These are phyloP conservation scores for Paramisgurnus dabryanus DNA, from an alignment of 2,113 vertebrate species.

Conservation along the genomic window DNA sequence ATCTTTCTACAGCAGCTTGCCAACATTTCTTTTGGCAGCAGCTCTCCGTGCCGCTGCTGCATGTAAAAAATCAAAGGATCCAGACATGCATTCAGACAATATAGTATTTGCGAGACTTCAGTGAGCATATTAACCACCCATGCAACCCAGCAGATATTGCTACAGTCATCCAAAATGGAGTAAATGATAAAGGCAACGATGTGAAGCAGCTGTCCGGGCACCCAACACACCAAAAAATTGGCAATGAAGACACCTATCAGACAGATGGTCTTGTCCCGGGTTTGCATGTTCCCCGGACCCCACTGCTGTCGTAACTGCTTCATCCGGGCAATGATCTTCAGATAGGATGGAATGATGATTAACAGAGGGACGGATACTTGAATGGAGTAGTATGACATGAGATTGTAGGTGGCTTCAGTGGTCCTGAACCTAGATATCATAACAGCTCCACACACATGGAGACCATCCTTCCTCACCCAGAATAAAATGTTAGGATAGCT, in stretches of 20 bases:
- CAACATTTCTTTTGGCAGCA: conserved; percentile 4
- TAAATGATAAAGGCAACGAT: conserved; percentile 54
- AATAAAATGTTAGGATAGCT: conserved; percentile 53
- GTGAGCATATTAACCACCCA: conserved; percentile 48
- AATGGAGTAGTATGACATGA: conserved; percentile 55
- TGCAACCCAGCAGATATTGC: conserved; percentile 46
- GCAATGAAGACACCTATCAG: conserved; percentile 52
- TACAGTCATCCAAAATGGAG: conserved; percentile 42
- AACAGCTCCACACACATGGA: conserved; percentile 44
- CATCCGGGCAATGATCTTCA: conserved; percentile 47
- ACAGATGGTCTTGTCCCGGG: conserved; percentile 51
- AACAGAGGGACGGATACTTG: conserved; percentile 55
- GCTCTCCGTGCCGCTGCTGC: conserved; percentile 28
- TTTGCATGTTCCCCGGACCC: conserved; percentile 30
- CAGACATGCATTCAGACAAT: conserved; percentile 50
- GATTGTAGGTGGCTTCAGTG: conserved; percentile 42
- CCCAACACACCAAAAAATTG: conserved; percentile 60
- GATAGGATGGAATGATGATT: conserved; percentile 53
- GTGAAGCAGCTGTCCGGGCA: conserved; percentile 58
- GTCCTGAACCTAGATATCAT: conserved; percentile 31
- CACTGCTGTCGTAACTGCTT: conserved; percentile 46
- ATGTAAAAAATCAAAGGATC: conserved; percentile 55
- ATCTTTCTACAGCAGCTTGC: conserved; percentile 23
- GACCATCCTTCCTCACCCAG: conserved; percentile 22
- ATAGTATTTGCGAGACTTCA: conserved; percentile 48